These are phyloP conservation scores for Himalopsyche tibetana DNA, from an alignment of 2,888 invertebrate genomes.

Conservation along the genomic window DNA sequence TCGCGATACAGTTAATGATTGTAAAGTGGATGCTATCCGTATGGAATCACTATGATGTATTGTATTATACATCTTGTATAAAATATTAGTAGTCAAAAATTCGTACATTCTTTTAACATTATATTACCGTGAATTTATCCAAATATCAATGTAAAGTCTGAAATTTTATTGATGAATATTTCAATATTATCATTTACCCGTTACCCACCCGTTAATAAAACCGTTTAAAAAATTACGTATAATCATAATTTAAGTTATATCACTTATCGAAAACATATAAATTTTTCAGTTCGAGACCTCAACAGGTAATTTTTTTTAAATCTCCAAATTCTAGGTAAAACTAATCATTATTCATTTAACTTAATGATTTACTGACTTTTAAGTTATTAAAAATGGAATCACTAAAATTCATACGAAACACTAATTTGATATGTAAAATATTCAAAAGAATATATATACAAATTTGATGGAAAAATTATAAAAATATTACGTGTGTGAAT, in stretches of 20 bases:
- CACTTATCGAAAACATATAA: background rate
- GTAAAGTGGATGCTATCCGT: slow-evolving; percentile 27
- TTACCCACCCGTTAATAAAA: slow-evolving; percentile 35
- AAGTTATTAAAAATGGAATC: slow-evolving; percentile 6
- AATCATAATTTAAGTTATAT: background rate
- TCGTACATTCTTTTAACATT: slow-evolving; percentile 22
- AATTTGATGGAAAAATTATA: background rate
- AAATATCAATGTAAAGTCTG: slow-evolving; percentile 36
- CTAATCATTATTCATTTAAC: slow-evolving; percentile 2
- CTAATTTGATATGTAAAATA: slow-evolving; percentile 34
- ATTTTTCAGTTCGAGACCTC: slow-evolving; percentile 16
- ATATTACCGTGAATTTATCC: slow-evolving; percentile 38
- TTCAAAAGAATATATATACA: slow-evolving; percentile 10
- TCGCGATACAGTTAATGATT: background rate
- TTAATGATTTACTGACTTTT: background rate
- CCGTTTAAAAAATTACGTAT: slow-evolving; percentile 20
- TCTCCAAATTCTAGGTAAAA: background rate
- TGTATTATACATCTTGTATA: slow-evolving; percentile 31
- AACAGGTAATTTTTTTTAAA: background rate
- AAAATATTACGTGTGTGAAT: too few species aligned
- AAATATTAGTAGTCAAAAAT: slow-evolving; percentile 32
- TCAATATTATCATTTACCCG: slow-evolving; percentile 21
- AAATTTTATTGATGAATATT: slow-evolving; percentile 31
- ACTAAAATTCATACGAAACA: background rate
- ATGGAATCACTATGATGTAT: slow-evolving; percentile 28